phyloP scores from a whole-genome alignment of 2,888 invertebrate species.

The Caenorhabditis uteleia region DNA sequence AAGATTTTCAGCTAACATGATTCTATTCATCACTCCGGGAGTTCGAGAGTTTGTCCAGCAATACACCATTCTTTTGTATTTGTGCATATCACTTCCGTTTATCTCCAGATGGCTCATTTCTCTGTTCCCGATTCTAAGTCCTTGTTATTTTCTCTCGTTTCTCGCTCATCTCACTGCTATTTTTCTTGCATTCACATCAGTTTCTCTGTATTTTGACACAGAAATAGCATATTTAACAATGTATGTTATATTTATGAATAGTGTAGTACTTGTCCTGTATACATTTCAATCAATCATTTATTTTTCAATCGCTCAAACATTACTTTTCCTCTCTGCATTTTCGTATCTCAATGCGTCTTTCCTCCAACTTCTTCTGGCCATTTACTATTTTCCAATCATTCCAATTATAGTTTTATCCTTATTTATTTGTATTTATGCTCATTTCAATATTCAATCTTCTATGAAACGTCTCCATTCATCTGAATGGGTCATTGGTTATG shows the following conservation, averaged over 20 bases:
- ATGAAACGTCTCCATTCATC: constrained; percentile 5
- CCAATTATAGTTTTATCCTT: constrained; percentile 3
- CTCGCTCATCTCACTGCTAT: constrained; percentile 13
- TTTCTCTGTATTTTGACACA: constrained; percentile 21
- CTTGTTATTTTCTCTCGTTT: not conserved
- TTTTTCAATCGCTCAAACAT: not conserved
- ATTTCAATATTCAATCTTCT: constrained; percentile 9
- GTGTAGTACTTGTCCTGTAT: constrained; percentile 6
- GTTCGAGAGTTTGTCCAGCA: constrained; percentile 39
- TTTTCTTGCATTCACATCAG: constrained; percentile 14
- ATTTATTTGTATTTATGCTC: constrained; percentile 11
- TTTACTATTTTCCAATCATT: constrained; percentile 23
- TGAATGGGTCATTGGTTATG: constrained; percentile 12
- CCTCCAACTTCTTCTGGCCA: constrained; percentile 18
- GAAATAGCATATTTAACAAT: constrained; percentile 25
- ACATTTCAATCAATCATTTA: constrained; percentile 17
- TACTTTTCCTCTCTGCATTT: constrained; percentile 4
- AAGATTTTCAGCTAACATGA: constrained; percentile 20
- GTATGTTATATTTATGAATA: constrained; percentile 16
- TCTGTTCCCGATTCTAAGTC: not conserved
- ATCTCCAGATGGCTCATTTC: constrained; percentile 14
- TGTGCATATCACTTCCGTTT: constrained; percentile 17
- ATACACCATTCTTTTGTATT: constrained; percentile 6
- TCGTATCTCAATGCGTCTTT: constrained; percentile 2
- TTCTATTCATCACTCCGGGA: constrained; percentile 29